A percentile compares a stretch with the other conserved stretches of the same genome.
phyloP scores from a whole-genome alignment of 2,113 vertebrate genomes.

The Tupaia tana region DNA sequence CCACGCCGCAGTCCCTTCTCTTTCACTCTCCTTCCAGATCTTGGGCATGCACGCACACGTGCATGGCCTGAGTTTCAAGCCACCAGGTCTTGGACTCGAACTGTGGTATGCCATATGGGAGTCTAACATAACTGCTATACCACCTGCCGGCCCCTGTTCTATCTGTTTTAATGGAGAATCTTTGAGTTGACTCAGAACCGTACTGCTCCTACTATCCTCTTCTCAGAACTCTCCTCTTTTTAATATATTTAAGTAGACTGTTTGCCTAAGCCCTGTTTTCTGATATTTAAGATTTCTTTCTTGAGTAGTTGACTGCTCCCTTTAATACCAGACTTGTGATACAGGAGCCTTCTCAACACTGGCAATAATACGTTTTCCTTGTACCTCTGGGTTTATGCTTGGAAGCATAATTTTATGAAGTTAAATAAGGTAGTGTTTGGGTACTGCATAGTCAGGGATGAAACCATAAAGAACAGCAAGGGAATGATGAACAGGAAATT shows the following conservation, averaged over 20 bases:
- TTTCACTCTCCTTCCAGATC: no score
- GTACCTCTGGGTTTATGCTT: background rate
- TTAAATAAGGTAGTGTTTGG: constrained; percentile 5
- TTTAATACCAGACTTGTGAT: constrained; percentile 18
- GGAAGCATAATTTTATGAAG: background rate
- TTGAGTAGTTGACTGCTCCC: background rate
- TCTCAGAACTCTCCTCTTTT: background rate
- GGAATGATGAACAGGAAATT: background rate
- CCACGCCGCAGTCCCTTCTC: no score
- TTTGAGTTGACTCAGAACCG: background rate
- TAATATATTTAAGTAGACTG: background rate
- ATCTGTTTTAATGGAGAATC: background rate
- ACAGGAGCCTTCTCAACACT: background rate
- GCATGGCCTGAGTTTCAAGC: no score
- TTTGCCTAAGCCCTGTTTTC: background rate
- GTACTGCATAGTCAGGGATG: background rate
- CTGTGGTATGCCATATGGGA: no score
- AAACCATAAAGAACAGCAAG: background rate
- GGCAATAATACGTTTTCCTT: background rate
- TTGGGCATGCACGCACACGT: no score
- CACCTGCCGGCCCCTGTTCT: no score
- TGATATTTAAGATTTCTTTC: background rate
- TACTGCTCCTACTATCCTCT: background rate
- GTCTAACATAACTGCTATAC: no score
- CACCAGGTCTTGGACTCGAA: no score